phyloP scores from a whole-genome alignment of 2,888 invertebrate species.

The Lochmaea capreae region DNA sequence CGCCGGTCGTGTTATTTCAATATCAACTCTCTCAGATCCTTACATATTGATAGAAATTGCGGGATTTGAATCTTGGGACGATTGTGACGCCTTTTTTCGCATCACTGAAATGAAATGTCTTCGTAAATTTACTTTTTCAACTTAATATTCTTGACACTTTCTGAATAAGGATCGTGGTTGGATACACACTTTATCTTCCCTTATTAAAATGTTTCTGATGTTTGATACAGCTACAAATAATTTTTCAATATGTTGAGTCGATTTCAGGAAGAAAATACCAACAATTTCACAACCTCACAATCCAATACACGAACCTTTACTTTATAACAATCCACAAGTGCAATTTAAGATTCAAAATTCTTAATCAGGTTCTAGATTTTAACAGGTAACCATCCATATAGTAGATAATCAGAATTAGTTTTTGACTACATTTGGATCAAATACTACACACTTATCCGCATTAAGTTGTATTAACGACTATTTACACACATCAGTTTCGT shows the following conservation, averaged over 20 bases:
- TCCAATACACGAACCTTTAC: no score
- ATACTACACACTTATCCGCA: no score
- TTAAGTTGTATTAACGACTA: no score
- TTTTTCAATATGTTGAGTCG: background rate
- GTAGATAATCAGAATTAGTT: no score
- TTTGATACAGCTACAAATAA: background rate
- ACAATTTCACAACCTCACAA: background rate
- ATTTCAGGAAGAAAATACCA: background rate
- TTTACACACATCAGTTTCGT: no score
- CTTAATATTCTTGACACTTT: constrained; percentile 51
- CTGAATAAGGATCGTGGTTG: constrained; percentile 5
- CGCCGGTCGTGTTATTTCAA: constrained; percentile 59
- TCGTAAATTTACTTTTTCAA: constrained; percentile 50
- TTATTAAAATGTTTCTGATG: background rate
- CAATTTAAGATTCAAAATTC: no score
- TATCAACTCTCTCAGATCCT: constrained; percentile 58
- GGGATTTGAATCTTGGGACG: constrained; percentile 52
- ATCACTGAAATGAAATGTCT: constrained; percentile 50
- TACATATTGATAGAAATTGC: constrained; percentile 60
- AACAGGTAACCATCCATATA: no score
- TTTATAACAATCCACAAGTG: no score
- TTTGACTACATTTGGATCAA: no score
- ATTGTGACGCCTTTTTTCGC: constrained; percentile 51
- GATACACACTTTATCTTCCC: constrained; percentile 14
- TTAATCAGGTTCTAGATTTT: no score